phyloP scores from a whole-genome alignment of 2,797 vertebrate genomes.

The Mormyrus proboscirostris region DNA sequence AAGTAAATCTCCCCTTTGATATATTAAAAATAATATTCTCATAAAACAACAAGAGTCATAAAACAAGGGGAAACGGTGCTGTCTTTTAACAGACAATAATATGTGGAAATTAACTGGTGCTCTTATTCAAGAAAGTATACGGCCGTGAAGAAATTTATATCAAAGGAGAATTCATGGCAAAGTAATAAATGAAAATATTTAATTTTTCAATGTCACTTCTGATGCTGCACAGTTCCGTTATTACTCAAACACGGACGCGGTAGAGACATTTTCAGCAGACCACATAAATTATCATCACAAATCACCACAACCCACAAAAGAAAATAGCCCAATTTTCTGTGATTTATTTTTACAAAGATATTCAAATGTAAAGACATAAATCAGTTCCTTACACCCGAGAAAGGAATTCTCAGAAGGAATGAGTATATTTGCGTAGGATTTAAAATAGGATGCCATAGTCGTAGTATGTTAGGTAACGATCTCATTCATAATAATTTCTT shows the following conservation, averaged over 20 bases:
- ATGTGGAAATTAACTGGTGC: neutral
- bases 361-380: constrained; percentile 42
- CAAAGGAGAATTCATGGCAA: neutral
- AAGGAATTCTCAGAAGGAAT: neutral
- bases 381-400: constrained; percentile 33
- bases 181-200: neutral
- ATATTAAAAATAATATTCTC: constrained; percentile 18
- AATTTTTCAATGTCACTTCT: neutral
- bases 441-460: neutral
- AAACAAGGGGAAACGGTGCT: constrained; percentile 3
- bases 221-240: neutral
- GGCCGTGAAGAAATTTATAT: neutral
- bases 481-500: neutral
- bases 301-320: constrained; percentile 33
- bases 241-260: neutral
- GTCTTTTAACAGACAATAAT: neutral
- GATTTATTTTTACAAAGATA: constrained; percentile 44
- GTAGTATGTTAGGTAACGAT: neutral
- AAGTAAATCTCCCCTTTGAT: neutral
- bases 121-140: neutral
- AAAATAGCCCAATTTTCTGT: constrained; percentile 41
- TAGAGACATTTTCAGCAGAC: constrained; percentile 16
- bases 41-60: neutral
- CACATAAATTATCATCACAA: constrained; percentile 36
- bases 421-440: neutral